A percentile compares a stretch with the other conserved stretches of the same genome.
Evolutionary conservation across 2,888 invertebrate species (phyloP).

Genomic region (Coremacera marginata): DNA sequence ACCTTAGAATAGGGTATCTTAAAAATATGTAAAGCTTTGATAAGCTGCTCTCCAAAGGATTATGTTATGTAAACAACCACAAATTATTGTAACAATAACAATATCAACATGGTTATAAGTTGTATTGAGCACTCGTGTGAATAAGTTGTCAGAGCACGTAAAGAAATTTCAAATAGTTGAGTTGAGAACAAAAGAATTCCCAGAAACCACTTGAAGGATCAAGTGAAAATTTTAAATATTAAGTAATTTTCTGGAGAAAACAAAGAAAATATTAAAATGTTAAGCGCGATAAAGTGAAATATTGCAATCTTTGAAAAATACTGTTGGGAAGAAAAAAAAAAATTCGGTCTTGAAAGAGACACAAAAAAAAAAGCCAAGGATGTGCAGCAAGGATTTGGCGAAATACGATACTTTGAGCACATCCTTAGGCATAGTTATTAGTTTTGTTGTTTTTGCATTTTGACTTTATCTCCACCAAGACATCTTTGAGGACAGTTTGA

Average conservation of each 20-base stretch:
- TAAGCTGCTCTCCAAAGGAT: too few species aligned
- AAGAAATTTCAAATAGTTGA: neutral
- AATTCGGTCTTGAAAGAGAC: neutral
- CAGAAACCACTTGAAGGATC: slow-evolving; percentile 22
- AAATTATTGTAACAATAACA: too few species aligned
- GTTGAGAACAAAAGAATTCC: neutral
- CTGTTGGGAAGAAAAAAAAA: neutral
- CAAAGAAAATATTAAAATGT: neutral
- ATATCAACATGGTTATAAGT: neutral
- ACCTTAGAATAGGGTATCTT: too few species aligned
- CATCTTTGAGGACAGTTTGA: slow-evolving; percentile 3
- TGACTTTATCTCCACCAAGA: neutral
- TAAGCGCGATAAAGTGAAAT: neutral
- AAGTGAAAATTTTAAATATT: neutral
- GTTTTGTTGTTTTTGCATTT: slow-evolving; percentile 8
- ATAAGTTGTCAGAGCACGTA: too few species aligned
- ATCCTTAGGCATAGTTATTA: slow-evolving; percentile 5
- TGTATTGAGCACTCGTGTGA: neutral
- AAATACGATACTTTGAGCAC: slow-evolving; percentile 26
- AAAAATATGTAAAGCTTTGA: too few species aligned
- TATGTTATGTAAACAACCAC: too few species aligned
- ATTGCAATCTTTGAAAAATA: neutral
- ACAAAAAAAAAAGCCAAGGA: neutral
- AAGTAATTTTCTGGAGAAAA: slow-evolving; percentile 9
- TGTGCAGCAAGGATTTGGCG: neutral